Base-by-base conservation (phyloP, 2,888 invertebrate species). In the Liposcelis brunnea region DNA sequence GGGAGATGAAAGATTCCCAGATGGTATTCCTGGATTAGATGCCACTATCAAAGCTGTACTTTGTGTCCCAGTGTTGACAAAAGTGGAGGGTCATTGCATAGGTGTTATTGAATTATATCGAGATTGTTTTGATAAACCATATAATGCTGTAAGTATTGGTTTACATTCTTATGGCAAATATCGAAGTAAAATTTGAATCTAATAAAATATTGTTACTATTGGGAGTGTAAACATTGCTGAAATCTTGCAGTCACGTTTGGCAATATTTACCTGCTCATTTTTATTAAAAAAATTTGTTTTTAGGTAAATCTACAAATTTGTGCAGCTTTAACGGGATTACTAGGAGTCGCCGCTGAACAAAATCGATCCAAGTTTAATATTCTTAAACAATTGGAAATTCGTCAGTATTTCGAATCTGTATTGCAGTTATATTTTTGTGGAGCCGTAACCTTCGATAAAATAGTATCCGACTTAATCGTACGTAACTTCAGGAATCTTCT, bases 31-130 rank as follows among this genome's bases (percentile, higher is more conserved):
- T 37, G 33, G 14, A 42, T 40, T 65, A 72, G 71, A 58, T 49
- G 61, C 70, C 21, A 68, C 69, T 44, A 69, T 73, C 1, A 70
- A 70, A 56, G 65, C 67, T 1, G 73, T 74, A 0, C 59, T 75
- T 1, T 71, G 72, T 52, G 68, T 74, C 56, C 76, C 76, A 1
- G 62, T 76, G 1, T 63, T 74, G 2, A 70, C 71, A 31, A 71
- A 72, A 0, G 70, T 72, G 45, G 69, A 71, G 0, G 68, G 26
- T 4, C 26, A 69, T 1, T 72, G 72, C 52, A 68, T 70, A 47
- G 74, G 73, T 1, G 70, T 75, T 0, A 59, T 75, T 1, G 75
- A 75, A 55, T 55, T 75, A 42, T 73, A 68, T 52, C 60, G 70
- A 49, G 69, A 69, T 42, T 52, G 58, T 1, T 55, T 57, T 44